These are phyloP conservation scores for Bufo gargarizans DNA, from an alignment of 2,113 vertebrate species.

Conservation along the genomic window DNA sequence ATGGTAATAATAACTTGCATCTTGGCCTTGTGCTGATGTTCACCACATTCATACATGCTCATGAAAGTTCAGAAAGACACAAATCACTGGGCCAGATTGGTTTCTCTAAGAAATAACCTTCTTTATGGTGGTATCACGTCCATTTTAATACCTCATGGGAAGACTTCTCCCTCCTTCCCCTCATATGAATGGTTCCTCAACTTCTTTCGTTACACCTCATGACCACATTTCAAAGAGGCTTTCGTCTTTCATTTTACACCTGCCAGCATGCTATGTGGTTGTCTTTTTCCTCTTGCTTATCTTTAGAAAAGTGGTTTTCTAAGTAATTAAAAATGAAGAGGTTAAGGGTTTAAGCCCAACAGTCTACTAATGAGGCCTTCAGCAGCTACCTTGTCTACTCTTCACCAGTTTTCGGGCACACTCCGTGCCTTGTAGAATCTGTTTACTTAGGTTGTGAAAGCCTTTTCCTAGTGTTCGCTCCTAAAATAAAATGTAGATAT, in stretches of 20 bases:
- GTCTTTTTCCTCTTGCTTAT: not conserved
- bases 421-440: constrained; percentile 65
- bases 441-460: constrained; percentile 61
- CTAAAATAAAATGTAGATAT: constrained; percentile 64
- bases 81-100: not conserved
- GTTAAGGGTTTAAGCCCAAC: constrained; percentile 67
- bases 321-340: constrained; percentile 73
- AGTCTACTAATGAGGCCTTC: constrained; percentile 64
- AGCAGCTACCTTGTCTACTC: constrained; percentile 16
- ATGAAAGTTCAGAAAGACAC: not conserved
- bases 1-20: not conserved
- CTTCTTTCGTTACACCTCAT: not conserved
- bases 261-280: not conserved
- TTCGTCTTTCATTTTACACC: not conserved
- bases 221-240: not conserved
- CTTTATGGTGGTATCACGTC: not conserved
- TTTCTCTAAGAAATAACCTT: not conserved
- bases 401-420: constrained; percentile 56
- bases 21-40: constrained; percentile 1
- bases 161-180: not conserved
- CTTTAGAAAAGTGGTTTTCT: not conserved
- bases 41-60: not conserved
- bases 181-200: not conserved
- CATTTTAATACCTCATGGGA: not conserved
- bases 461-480: constrained; percentile 37